These are phyloP conservation scores for Pogoniulus pusillus DNA, from an alignment of 2,797 vertebrate genomes.

Conservation along the genomic window DNA sequence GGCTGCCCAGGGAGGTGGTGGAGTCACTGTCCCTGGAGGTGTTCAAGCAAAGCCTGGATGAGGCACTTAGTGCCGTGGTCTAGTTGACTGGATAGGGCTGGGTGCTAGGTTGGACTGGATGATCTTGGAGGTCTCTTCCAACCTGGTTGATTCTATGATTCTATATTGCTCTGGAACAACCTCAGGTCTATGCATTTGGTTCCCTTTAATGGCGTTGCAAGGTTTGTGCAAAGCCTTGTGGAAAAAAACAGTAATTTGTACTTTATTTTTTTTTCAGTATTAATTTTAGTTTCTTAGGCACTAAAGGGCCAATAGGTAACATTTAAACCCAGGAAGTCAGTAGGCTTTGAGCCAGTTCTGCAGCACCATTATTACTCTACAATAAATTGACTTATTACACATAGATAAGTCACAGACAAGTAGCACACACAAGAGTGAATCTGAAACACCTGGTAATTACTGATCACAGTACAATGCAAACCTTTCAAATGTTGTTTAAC, in stretches of 20 bases:
- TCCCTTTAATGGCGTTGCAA: neutral
- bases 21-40: too few relatives aligned
- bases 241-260: neutral
- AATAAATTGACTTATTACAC: neutral
- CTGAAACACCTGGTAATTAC: conserved; percentile 3
- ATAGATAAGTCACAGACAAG: neutral
- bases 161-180: neutral
- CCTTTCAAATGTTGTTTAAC: neutral
- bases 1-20: too few relatives aligned
- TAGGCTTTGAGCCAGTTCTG: neutral
- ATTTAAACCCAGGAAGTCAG: neutral
- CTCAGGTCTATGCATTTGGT: neutral
- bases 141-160: too few relatives aligned
- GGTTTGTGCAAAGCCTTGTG: neutral
- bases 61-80: too few relatives aligned
- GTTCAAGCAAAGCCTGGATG: too few relatives aligned
- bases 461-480: neutral
- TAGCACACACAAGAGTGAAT: neutral
- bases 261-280: neutral
- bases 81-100: too few relatives aligned
- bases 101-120: too few relatives aligned
- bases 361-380: neutral
- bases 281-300: neutral
- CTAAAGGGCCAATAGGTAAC: neutral
- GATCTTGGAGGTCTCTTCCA: too few relatives aligned